phyloP scores from a whole-genome alignment of 2,888 invertebrate species.

The Ctenicera cuprea region DNA sequence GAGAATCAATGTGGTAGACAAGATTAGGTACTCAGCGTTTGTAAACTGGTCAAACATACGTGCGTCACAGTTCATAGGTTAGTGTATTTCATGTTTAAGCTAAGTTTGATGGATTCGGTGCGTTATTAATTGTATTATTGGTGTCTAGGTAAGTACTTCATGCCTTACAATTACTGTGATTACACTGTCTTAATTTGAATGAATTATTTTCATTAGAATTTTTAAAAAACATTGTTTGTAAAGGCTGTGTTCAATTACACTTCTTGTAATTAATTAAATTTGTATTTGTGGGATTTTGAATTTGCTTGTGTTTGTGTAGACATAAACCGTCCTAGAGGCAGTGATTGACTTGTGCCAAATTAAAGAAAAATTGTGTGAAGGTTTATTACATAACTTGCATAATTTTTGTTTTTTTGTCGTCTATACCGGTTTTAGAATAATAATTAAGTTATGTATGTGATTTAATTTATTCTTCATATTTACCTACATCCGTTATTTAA shows the following conservation, averaged over 20 bases:
- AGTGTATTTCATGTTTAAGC: conserved; percentile 16
- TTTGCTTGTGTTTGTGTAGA: too few species aligned
- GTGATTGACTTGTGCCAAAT: too few species aligned
- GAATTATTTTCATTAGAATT: neutral
- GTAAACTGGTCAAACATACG: neutral
- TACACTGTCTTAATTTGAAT: neutral
- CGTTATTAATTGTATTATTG: neutral
- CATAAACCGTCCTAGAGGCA: too few species aligned
- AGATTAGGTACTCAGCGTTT: neutral
- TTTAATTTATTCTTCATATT: too few species aligned
- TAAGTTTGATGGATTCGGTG: neutral
- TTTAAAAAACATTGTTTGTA: neutral
- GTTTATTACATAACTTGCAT: too few species aligned
- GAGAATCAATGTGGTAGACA: neutral
- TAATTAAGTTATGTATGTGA: too few species aligned
- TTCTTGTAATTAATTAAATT: neutral
- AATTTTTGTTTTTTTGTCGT: too few species aligned
- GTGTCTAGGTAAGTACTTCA: conserved; percentile 4
- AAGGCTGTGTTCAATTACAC: neutral
- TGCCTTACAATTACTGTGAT: neutral
- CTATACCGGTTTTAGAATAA: too few species aligned
- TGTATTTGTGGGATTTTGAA: too few species aligned
- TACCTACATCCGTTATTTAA: too few species aligned
- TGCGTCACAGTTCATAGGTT: conserved; percentile 35
- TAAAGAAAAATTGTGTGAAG: too few species aligned